phyloP scores from a whole-genome alignment of 2,797 vertebrate species.

The Eulemur rubriventer region DNA sequence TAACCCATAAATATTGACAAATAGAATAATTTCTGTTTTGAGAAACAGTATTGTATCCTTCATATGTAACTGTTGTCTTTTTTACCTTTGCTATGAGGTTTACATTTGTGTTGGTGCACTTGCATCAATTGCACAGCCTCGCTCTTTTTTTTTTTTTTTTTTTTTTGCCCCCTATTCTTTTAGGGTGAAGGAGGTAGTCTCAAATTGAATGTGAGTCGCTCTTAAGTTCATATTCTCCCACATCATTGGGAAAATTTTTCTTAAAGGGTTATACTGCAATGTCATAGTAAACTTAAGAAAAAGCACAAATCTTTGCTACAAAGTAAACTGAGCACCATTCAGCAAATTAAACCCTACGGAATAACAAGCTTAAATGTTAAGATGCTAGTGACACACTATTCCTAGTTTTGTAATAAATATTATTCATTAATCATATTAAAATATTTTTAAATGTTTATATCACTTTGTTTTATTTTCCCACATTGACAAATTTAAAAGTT shows the following conservation, averaged over 20 bases:
- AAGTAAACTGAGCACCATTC: conserved; percentile 59
- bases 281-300: conserved; percentile 65
- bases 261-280: conserved; percentile 36
- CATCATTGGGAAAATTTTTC: conserved; percentile 52
- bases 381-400: neutral
- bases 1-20: neutral
- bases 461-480: conserved; percentile 19
- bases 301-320: conserved; percentile 32
- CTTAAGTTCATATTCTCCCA: conserved; percentile 63
- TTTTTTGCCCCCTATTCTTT: neutral
- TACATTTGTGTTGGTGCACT: conserved; percentile 12
- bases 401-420: neutral
- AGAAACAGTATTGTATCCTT: neutral
- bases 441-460: neutral
- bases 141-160: neutral
- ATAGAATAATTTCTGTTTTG: conserved; percentile 35
- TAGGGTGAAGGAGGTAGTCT: conserved; percentile 60
- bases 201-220: conserved; percentile 57
- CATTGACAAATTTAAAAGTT: neutral
- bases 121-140: neutral
- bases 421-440: neutral
- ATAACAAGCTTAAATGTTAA: conserved; percentile 50
- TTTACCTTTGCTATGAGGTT: conserved; percentile 46
- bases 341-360: conserved; percentile 18
- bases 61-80: neutral